phyloP scores from a whole-genome alignment of 2,888 invertebrate species.

The Euplagia quadripunctaria region DNA sequence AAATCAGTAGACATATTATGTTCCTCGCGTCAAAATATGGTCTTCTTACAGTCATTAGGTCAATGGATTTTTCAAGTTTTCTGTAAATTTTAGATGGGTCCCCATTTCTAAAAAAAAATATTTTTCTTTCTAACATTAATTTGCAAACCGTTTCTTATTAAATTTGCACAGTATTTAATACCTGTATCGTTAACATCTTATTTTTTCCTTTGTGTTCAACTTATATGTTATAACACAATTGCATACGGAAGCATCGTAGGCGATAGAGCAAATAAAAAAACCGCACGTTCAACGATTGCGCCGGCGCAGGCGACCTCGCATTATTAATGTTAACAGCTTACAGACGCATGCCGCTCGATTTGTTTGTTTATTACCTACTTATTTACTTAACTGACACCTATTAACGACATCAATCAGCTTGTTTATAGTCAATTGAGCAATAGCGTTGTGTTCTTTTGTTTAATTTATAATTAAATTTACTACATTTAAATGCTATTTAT shows the following conservation, averaged over 20 bases:
- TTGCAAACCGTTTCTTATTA: neutral
- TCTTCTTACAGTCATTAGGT: too few relatives aligned
- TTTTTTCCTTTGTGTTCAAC: neutral
- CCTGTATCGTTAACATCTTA: neutral
- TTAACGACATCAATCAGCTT: neutral
- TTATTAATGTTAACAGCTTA: constrained; percentile 57
- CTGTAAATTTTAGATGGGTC: too few relatives aligned
- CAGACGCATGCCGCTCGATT: constrained; percentile 46
- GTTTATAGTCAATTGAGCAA: neutral
- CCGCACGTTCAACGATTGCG: constrained; percentile 38
- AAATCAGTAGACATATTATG: too few relatives aligned
- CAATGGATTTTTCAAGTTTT: too few relatives aligned
- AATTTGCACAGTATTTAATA: neutral
- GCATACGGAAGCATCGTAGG: constrained; percentile 18
- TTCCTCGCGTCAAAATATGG: too few relatives aligned
- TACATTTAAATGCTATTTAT: too few relatives aligned
- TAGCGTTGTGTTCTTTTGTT: neutral
- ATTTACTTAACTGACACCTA: constrained; percentile 12
- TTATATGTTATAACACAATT: constrained; percentile 6
- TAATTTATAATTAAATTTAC: neutral
- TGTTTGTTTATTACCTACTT: constrained; percentile 41
- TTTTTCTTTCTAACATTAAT: too few relatives aligned
- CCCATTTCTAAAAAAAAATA: too few relatives aligned
- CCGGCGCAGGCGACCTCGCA: constrained; percentile 51
- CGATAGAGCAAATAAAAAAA: constrained; percentile 31